phyloP scores from a whole-genome alignment of 2,113 vertebrate genomes.

The Pao palembangensis region DNA sequence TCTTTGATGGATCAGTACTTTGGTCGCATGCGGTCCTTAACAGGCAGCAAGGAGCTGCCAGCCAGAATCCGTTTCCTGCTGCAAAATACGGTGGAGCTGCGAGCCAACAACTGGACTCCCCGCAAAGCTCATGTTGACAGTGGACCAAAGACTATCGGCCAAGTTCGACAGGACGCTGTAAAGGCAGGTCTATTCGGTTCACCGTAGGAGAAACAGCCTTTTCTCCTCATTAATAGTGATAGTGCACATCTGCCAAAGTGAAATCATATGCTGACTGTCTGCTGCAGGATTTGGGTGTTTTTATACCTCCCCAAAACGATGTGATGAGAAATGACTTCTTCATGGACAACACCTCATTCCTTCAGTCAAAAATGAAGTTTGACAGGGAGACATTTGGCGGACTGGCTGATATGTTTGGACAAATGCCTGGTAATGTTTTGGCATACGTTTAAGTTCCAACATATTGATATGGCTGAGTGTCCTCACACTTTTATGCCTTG shows the following conservation, averaged over 20 bases:
- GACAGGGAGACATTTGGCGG: constrained; percentile 95
- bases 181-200: constrained; percentile 74
- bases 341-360: constrained; percentile 90
- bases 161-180: constrained; percentile 98
- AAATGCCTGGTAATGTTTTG: constrained; percentile 89
- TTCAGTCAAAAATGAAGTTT: constrained; percentile 91
- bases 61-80: constrained; percentile 99
- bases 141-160: constrained; percentile 98
- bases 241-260: no score
- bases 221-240: neutral
- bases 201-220: neutral
- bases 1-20: constrained; percentile 99
- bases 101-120: constrained; percentile 92
- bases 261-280: constrained; percentile 1
- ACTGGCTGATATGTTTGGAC: constrained; percentile 99
- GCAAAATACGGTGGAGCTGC: constrained; percentile 98
- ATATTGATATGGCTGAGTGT: neutral
- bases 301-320: constrained; percentile 91
- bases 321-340: constrained; percentile 93
- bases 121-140: constrained; percentile 99
- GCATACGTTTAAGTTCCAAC: neutral
- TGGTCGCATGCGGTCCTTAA: constrained; percentile 94
- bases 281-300: constrained; percentile 92
- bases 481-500: neutral
- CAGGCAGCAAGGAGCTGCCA: constrained; percentile 96